Conservation (phyloP, 1,140 invertebrate species). For the Drosophila burlai region DNA sequence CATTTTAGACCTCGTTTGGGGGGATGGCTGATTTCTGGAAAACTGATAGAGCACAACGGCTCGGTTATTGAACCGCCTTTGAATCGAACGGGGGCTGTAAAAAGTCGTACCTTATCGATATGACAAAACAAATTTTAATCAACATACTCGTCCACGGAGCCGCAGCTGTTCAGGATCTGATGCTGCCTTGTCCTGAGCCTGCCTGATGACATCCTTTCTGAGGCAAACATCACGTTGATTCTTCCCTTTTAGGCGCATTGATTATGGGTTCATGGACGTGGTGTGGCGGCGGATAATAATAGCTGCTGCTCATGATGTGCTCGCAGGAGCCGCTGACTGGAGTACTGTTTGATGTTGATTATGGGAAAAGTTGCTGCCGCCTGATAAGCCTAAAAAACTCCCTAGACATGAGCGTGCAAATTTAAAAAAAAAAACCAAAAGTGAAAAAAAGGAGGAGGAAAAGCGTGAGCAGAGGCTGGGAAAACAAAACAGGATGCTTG, state of each 20-base stretch:
- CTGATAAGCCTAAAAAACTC: conserved; percentile 73
- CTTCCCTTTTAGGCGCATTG: conserved; percentile 59
- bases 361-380: conserved; percentile 74
- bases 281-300: conserved; percentile 59
- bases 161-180: conserved; percentile 51
- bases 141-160: conserved; percentile 50
- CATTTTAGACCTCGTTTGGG: conserved; percentile 44
- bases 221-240: conserved; percentile 70
- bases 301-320: conserved; percentile 66
- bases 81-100: conserved; percentile 47
- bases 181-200: conserved; percentile 32
- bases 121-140: conserved; percentile 82
- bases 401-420: conserved; percentile 74
- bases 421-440: conserved; percentile 49
- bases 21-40: conserved; percentile 38
- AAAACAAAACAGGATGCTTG: conserved; percentile 79
- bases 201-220: conserved; percentile 72
- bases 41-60: conserved; percentile 69
- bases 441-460: conserved; percentile 7
- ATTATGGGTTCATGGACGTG: conserved; percentile 52
- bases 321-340: conserved; percentile 31
- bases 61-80: conserved; percentile 70
- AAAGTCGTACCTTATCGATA: conserved; percentile 73
- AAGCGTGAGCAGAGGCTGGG: conserved; percentile 20
- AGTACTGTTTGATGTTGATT: conserved; percentile 78